Evolutionary conservation across 2,113 vertebrate genomes (phyloP).

Genomic region (Bos javanicus): DNA sequence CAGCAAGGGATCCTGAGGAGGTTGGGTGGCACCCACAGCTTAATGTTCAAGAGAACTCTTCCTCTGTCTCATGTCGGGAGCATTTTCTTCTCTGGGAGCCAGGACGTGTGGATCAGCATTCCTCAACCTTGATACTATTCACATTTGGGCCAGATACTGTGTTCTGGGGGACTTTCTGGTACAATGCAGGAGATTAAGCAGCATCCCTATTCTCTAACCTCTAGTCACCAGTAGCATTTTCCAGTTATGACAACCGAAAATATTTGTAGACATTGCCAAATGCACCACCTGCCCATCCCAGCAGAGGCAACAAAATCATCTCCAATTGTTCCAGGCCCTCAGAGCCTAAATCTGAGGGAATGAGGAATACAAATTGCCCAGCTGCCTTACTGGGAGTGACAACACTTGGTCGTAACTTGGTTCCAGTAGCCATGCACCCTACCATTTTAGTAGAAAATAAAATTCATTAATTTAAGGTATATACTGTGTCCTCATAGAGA

Average conservation of each 20-base stretch:
- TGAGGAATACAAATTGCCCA: background rate
- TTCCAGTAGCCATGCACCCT: background rate
- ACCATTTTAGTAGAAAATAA: background rate
- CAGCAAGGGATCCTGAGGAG: background rate
- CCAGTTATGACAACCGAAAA: background rate
- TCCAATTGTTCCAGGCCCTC: background rate
- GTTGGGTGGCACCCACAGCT: background rate
- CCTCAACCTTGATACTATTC: background rate
- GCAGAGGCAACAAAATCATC: background rate
- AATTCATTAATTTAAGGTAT: background rate
- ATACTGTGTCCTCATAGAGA: background rate
- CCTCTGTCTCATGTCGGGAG: background rate
- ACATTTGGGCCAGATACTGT: background rate
- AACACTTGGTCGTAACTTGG: background rate
- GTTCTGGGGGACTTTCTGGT: background rate
- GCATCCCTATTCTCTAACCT: background rate
- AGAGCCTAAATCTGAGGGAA: background rate
- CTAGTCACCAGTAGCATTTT: background rate
- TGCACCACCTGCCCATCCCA: accelerated
- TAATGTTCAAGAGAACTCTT: background rate
- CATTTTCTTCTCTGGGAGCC: background rate
- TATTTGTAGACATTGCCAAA: background rate
- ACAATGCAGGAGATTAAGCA: background rate
- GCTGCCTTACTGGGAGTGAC: background rate
- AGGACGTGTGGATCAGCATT: background rate